Evolutionary conservation across 2,888 invertebrate species (phyloP).

Genomic region (Lithophane ornitopus): DNA sequence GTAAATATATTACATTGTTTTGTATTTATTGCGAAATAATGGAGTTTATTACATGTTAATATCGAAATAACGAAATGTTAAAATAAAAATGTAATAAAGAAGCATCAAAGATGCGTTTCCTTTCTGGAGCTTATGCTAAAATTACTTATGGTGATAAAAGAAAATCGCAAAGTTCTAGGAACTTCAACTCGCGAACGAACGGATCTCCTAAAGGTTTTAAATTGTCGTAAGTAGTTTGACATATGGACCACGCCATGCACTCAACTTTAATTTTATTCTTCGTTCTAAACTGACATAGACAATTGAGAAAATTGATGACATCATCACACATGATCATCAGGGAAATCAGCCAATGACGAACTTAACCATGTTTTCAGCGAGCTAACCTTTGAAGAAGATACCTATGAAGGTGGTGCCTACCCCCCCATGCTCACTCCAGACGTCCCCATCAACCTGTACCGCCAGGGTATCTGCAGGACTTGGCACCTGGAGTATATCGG

Average conservation of each 20-base stretch:
- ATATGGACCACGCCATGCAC: neutral
- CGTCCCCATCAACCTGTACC: conserved; percentile 91
- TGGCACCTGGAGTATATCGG: conserved; percentile 83
- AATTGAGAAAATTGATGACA: too few species aligned
- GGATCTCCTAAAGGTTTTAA: neutral
- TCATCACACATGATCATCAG: too few species aligned
- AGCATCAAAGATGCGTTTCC: neutral
- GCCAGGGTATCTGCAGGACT: conserved; percentile 94
- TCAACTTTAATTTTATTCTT: neutral
- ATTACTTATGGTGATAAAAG: neutral
- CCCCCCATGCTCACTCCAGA: conserved; percentile 91
- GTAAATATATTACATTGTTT: too few species aligned
- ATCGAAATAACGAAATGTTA: too few species aligned
- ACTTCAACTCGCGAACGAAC: neutral
- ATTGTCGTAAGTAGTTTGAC: neutral
- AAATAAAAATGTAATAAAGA: neutral
- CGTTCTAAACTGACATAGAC: too few species aligned
- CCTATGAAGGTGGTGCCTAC: conserved; percentile 94
- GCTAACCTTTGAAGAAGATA: conserved; percentile 92
- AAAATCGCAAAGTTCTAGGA: neutral
- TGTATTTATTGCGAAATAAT: too few species aligned
- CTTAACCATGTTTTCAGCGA: conserved; percentile 47
- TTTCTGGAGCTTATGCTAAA: neutral
- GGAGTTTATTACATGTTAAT: too few species aligned
- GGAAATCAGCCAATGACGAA: neutral